phyloP scores from a whole-genome alignment of 1,140 invertebrate genomes.

The Nephila pilipes region DNA sequence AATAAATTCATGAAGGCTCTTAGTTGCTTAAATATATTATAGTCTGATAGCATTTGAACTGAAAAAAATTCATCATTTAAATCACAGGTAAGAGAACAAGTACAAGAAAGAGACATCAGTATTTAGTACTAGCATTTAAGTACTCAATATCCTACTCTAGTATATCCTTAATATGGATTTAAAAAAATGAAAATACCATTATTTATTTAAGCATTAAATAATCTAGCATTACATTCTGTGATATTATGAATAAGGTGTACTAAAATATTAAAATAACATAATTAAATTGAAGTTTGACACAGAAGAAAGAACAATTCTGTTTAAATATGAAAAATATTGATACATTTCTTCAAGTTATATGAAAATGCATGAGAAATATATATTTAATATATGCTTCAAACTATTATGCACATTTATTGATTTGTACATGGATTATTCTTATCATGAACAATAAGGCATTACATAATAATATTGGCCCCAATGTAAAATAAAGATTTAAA shows the following conservation, averaged over 20 bases:
- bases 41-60: background rate
- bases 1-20: background rate
- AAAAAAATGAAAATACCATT: background rate
- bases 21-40: background rate
- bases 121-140: background rate
- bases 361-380: slow-evolving; percentile 10
- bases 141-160: background rate
- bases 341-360: background rate
- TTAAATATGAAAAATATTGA: slow-evolving; percentile 4
- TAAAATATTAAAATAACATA: too few relatives aligned
- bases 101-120: background rate
- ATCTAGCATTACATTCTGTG: too few relatives aligned
- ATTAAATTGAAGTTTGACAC: too few relatives aligned
- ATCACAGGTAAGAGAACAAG: background rate
- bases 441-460: slow-evolving; percentile 7
- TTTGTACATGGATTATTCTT: background rate
- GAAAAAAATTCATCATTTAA: background rate
- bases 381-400: slow-evolving; percentile 1
- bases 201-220: too few relatives aligned
- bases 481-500: background rate
- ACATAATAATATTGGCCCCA: slow-evolving; percentile 31
- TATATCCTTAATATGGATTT: background rate
- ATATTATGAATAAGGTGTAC: too few relatives aligned
- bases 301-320: background rate
- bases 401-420: slow-evolving; percentile 1